These are phyloP conservation scores for Trissonchulus latispiculum DNA, from an alignment of 2,888 invertebrate genomes.

Conservation along the genomic window DNA sequence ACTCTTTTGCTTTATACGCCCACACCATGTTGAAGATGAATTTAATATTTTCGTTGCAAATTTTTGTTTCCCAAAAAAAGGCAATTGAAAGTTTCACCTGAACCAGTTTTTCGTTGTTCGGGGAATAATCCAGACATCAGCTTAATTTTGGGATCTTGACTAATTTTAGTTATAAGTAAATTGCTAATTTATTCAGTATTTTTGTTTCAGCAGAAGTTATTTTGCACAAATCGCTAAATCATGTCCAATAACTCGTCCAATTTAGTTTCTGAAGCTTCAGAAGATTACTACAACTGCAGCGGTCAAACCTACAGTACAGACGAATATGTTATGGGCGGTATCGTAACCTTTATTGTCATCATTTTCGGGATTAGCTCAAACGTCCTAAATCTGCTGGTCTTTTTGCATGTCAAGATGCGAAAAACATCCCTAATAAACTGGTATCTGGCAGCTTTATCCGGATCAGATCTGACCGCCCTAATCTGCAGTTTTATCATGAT, in stretches of 20 bases:
- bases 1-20: too few species aligned
- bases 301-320: background rate
- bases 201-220: too few species aligned
- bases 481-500: background rate
- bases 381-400: background rate
- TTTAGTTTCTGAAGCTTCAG: too few species aligned
- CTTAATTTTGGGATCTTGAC: too few species aligned
- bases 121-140: too few species aligned
- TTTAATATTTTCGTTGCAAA: too few species aligned
- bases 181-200: too few species aligned
- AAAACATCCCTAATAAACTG: slow-evolving; percentile 17
- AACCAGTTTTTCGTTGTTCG: too few species aligned
- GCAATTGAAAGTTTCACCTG: too few species aligned
- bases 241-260: background rate
- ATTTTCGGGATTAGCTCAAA: slow-evolving; percentile 12
- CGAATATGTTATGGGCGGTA: background rate
- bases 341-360: slow-evolving; percentile 46
- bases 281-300: background rate
- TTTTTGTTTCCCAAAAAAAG: too few species aligned
- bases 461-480: slow-evolving; percentile 5
- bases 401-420: slow-evolving; percentile 5
- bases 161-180: too few species aligned
- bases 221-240: background rate
- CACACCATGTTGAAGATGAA: too few species aligned
- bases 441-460: slow-evolving; percentile 16